phyloP scores from a whole-genome alignment of 2,888 invertebrate genomes.

The Epistrophe grossulariae region DNA sequence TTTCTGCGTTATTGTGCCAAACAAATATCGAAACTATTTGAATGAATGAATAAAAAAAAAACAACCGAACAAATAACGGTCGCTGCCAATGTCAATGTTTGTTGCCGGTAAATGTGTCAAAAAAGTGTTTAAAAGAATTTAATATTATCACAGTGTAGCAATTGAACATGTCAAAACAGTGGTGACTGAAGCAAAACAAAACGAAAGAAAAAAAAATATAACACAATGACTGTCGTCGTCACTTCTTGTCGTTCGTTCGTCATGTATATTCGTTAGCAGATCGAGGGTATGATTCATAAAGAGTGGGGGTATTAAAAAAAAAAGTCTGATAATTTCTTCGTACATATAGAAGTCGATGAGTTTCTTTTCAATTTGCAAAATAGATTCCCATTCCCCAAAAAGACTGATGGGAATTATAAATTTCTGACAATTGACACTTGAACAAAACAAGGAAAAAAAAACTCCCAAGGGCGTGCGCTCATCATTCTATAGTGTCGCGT shows the following conservation, averaged over 20 bases:
- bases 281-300: slow-evolving; percentile 4
- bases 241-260: neutral
- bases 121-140: slow-evolving; percentile 29
- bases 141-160: neutral
- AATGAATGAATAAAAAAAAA: neutral
- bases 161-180: slow-evolving; percentile 30
- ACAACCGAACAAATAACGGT: slow-evolving; percentile 30
- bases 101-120: slow-evolving; percentile 49
- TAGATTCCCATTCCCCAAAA: slow-evolving; percentile 6
- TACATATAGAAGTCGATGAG: slow-evolving; percentile 7
- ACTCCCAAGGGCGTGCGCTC: slow-evolving; percentile 45
- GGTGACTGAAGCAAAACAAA: slow-evolving; percentile 17
- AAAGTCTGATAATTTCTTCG: slow-evolving; percentile 14
- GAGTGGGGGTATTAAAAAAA: neutral
- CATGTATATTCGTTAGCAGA: neutral
- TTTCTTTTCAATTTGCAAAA: slow-evolving; percentile 29
- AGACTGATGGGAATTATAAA: slow-evolving; percentile 36
- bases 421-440: slow-evolving; percentile 54
- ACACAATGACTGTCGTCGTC: neutral
- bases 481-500: slow-evolving; percentile 38
- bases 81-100: slow-evolving; percentile 31
- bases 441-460: slow-evolving; percentile 12
- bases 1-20: slow-evolving; percentile 14
- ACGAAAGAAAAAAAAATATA: neutral
- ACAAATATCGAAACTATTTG: slow-evolving; percentile 18